Conservation (phyloP, 2,113 vertebrate species). For the Amazona guildingii region DNA sequence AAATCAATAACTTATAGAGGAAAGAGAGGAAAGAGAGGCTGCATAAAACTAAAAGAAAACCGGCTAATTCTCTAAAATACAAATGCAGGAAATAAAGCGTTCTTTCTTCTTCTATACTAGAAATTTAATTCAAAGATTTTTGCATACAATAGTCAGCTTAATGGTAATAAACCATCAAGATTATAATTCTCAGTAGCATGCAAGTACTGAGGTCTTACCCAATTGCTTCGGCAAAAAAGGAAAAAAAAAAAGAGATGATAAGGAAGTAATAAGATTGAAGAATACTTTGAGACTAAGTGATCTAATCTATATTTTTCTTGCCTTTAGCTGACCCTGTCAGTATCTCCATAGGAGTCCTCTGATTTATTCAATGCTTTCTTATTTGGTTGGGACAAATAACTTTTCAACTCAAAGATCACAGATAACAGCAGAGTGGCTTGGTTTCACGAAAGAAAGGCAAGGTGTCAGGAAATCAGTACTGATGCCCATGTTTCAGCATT, state of each 20-base stretch:
- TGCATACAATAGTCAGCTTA: neutral
- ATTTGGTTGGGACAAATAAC: neutral
- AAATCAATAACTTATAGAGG: conserved; percentile 50
- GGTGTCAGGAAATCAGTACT: neutral
- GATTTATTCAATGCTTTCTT: neutral
- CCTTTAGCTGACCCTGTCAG: neutral
- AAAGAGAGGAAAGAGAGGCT: neutral
- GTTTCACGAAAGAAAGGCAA: neutral
- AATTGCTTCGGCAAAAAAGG: neutral
- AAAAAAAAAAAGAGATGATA: neutral
- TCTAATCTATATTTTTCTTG: neutral
- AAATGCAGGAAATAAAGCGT: conserved; percentile 4
- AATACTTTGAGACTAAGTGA: neutral
- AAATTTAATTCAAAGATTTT: neutral
- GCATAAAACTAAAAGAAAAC: neutral
- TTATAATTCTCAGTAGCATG: neutral
- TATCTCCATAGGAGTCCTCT: neutral
- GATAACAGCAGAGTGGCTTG: neutral
- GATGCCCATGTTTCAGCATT: neutral
- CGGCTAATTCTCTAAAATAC: neutral
- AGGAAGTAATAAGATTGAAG: neutral
- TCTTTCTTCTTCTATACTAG: neutral
- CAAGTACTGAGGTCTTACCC: neutral
- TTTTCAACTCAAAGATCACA: neutral
- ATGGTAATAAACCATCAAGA: neutral